Evolutionary conservation across 2,113 vertebrate genomes (phyloP), one percentile per base, ranked within the genome.

Genomic region (Delphinapterus leucas): DNA sequence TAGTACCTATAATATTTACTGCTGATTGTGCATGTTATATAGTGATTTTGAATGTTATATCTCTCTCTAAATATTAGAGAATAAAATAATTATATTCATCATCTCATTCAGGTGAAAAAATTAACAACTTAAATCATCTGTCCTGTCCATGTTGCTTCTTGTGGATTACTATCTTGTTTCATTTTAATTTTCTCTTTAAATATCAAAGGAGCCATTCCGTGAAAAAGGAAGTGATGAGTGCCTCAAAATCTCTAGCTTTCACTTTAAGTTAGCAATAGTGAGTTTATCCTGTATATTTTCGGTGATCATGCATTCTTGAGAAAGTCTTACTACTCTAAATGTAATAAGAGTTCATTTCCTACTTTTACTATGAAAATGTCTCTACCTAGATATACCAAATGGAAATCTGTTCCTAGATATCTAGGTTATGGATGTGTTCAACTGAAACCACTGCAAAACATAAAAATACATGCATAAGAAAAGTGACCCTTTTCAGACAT

Each of bases 171-270:
- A 84, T 13, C 31, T 60, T 17, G 1, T 77, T 97, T 70, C 26
- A 88, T 79, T 94, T 92, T 49, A 63, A 76, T 74, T 87, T 96
- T 95, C 5, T 90, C 8, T 93, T 96, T 90, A 61, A 36, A 20
- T 60, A 86, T 61, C 18, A 44, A 63, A 41, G 2, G 0, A 11
- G 0, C 1, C 7, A 85, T 85, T 61, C 3, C 23, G 53, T 60
- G 47, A 1, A 41, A 86, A 95, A 87, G 3, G 41, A 88, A 94
- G 31, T 8, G n/a, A 67, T 28, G 8, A 82, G 4, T 61, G 9
- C 18, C 11, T 79, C 17, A 67, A 83, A 88, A 25, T 85, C 6
- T 49, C 18, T 73, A 86, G 18, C 3, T 93, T 83, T 97, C 18
- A 74, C 18, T 85, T 1, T 38, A 67, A 82, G 10, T 90, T 88